phyloP scores from a whole-genome alignment of 2,888 invertebrate species.

The Ectemnius continuus region DNA sequence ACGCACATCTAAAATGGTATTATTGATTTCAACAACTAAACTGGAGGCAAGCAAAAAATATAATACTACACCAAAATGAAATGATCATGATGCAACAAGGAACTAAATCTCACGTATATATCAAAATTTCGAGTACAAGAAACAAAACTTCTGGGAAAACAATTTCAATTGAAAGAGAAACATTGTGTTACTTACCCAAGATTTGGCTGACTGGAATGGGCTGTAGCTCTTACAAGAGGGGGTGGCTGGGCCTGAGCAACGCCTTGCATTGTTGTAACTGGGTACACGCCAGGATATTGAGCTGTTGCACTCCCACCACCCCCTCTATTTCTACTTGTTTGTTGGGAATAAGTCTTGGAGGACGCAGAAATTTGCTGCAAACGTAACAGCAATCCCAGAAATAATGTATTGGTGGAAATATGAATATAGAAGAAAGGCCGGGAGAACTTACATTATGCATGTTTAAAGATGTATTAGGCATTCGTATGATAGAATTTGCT shows the following conservation, averaged over 20 bases:
- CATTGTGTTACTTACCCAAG: constrained; percentile 74
- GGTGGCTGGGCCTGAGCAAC: constrained; percentile 78
- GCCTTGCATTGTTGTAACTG: constrained; percentile 74
- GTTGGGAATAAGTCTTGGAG: constrained; percentile 69
- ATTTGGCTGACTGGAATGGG: constrained; percentile 76
- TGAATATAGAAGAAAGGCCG: not conserved
- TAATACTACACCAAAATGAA: constrained; percentile 35
- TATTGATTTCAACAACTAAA: constrained; percentile 41
- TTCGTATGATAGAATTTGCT: constrained; percentile 73
- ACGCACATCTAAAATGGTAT: constrained; percentile 38
- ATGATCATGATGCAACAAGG: constrained; percentile 21
- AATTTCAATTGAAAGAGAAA: constrained; percentile 34
- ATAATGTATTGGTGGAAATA: not conserved
- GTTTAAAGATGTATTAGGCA: constrained; percentile 69
- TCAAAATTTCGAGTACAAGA: constrained; percentile 8
- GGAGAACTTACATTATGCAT: constrained; percentile 75
- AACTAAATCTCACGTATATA: constrained; percentile 39
- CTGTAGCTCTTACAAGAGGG: constrained; percentile 80
- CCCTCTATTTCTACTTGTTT: constrained; percentile 71
- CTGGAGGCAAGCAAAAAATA: constrained; percentile 42
- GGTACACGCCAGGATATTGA: constrained; percentile 74
- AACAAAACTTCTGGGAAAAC: constrained; percentile 15
- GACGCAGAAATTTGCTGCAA: constrained; percentile 65
- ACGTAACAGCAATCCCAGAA: constrained; percentile 5
- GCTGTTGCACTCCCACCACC: constrained; percentile 66